Evolutionary conservation across 2,797 vertebrate species (phyloP), one percentile per base, ranked within the genome.

Genomic region (Champsocephalus gunnari): DNA sequence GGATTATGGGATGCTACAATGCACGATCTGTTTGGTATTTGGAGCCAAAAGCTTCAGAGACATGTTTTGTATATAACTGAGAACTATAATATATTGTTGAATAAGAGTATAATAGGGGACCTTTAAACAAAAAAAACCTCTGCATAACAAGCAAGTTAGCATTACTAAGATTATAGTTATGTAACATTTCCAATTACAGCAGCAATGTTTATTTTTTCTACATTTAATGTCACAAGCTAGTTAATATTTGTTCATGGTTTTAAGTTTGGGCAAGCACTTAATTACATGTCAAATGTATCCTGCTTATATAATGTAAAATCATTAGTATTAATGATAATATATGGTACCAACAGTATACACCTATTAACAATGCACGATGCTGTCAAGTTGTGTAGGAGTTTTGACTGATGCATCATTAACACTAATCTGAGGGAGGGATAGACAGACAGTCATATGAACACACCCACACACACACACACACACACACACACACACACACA

Each of bases 401-500:
- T 73, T 87, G 82, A 89, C 64, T 81, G 81, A 83, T 86, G 66
- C 56, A 68, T 88, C 77, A 86, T 89, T 88, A 87, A 78, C 57
- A 51, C 24, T 77, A 66, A 83, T 90, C 76, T 79, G 48, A 75
- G 59, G 69, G 53, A 70, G 32, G 51, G 70, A 75, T 49, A 73
- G 49, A 53, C 62, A 75, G 9, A 58, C 19, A 75, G 54, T 63
- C 44, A 55, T 9, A 64, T 17, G 41, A 24, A 62, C 47, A 55
- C 54, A 41, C 48, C 21, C 67, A 14, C 49, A 8, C 34, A 2
- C 34, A 9, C 21, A 9, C 24, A 41, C 21, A 34, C 60, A 60
- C 60, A 60, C 62, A 62, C 21, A 2, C 21, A 21, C 21, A 21
- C 21, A 24, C 24, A 24, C 24, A 24, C 24, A 24, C 24, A 24